Conservation (phyloP, 2,113 vertebrate genomes). For the Patagioenas fasciata region DNA sequence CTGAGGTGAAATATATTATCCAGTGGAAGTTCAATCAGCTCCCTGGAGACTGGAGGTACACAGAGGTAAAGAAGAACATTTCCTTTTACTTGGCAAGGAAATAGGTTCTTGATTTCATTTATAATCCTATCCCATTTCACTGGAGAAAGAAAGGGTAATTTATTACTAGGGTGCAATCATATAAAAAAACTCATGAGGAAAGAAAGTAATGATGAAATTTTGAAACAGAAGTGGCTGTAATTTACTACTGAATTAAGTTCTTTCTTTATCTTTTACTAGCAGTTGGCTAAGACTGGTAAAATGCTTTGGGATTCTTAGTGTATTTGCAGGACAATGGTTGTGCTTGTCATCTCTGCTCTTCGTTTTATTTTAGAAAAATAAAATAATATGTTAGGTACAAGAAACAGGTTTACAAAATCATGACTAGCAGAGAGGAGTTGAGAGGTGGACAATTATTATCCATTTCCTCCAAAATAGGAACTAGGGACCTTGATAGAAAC, state of each 20-base stretch:
- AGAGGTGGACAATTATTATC: not conserved
- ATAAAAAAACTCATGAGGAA: not conserved
- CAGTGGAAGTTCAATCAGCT: constrained; percentile 76
- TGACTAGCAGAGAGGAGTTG: not conserved
- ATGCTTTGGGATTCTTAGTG: not conserved
- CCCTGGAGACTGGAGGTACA: constrained; percentile 75
- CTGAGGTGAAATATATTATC: constrained; percentile 74
- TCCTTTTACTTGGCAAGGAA: not conserved
- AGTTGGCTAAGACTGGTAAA: not conserved
- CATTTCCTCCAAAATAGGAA: not conserved
- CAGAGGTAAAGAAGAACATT: constrained; percentile 63
- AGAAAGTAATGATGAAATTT: not conserved
- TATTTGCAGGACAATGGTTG: not conserved
- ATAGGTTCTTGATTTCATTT: not conserved
- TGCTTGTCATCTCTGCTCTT: not conserved
- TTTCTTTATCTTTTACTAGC: not conserved
- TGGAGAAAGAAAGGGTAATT: not conserved
- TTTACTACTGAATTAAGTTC: not conserved
- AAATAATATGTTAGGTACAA: not conserved
- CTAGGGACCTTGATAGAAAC: not conserved
- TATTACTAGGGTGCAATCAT: not conserved
- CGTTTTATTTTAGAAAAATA: not conserved
- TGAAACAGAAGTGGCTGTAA: not conserved
- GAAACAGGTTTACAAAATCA: not conserved
- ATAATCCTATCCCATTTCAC: not conserved